Conservation (phyloP, 1,140 invertebrate genomes). For the Dendroctonus valens region DNA sequence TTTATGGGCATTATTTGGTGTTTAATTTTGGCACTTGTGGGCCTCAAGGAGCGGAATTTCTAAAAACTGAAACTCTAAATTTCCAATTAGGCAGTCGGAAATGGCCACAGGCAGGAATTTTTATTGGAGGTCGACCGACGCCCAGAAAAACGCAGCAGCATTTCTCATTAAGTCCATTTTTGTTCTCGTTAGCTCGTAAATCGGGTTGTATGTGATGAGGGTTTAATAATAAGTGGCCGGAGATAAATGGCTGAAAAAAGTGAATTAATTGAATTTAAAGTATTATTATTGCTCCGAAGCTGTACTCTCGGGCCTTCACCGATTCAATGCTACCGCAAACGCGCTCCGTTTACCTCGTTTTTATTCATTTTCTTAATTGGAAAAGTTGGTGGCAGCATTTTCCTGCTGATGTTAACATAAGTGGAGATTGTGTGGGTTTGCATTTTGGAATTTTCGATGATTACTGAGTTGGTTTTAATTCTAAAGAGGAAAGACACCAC, state of each 20-base stretch:
- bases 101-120: conserved; percentile 2
- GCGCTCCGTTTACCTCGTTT: too few relatives aligned
- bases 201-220: conserved; percentile 9
- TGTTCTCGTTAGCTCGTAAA: conserved; percentile 2
- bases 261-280: conserved; percentile 9
- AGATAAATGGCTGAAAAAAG: conserved; percentile 9
- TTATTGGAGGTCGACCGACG: not conserved
- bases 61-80: not conserved
- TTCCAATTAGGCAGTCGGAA: not conserved
- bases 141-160: conserved; percentile 3
- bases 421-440: too few relatives aligned
- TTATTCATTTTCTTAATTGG: too few relatives aligned
- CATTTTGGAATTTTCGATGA: too few relatives aligned
- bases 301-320: too few relatives aligned
- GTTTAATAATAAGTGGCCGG: conserved; percentile 11
- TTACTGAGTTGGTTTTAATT: too few relatives aligned
- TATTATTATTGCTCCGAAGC: not conserved
- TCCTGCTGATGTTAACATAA: too few relatives aligned
- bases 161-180: conserved; percentile 9
- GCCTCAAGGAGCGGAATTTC: not conserved
- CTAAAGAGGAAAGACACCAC: too few relatives aligned
- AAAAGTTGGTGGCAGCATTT: too few relatives aligned
- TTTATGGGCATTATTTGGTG: too few relatives aligned
- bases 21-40: too few relatives aligned
- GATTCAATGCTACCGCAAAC: too few relatives aligned